Evolutionary conservation across 1,140 invertebrate genomes (phyloP), one percentile per base, ranked within the genome.

Genomic region (Drosophila obscura): DNA sequence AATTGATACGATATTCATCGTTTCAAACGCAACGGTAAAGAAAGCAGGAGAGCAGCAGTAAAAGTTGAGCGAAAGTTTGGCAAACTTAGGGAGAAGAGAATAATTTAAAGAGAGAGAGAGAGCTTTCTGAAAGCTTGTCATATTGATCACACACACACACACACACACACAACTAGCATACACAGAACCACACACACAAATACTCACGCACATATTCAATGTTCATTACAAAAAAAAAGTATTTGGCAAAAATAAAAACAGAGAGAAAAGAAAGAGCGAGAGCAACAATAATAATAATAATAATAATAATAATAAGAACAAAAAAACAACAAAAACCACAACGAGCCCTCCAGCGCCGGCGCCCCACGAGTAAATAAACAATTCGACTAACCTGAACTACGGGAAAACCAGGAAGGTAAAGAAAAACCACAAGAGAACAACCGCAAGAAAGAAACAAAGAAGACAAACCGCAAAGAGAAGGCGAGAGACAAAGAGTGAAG

Each of bases 1-100:
- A 87, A 73, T 79, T 77, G 69, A 88, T 31, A 8, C 28, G 72
- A 57, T 56, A 76, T 68, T 63, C 43, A 31, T 31, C 19, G 51
- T 39, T 19, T 53, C 16, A 35, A 35, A 26, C 45, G 67, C 66
- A 62, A 46, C 58, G 22, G 65, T 35, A 58, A 44, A 63, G 48
- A 41, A 57, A 62, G 16, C 45, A 24, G 43, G 39, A 49, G 60
- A 35, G 22, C 44, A 43, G 16, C 41, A 51, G 6, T 15, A 58
- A 49, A 43, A 44, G 9, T 22, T 50, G 45, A 56, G 63, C 53
- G 41, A 48, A 58, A 39, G 57, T 39, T 13, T 24, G 62, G 35
- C 57, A 48, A 64, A 13, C 43, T 24, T 31, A 9, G 44, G 5
- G n/a, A n/a, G 11, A 15, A 11, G 26, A 9, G 13, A 11, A 6